Percentiles rank a stretch among this genome's conserved stretches.
phyloP scores from a whole-genome alignment of 2,797 vertebrate species.

The Lycodopsis pacificus region DNA sequence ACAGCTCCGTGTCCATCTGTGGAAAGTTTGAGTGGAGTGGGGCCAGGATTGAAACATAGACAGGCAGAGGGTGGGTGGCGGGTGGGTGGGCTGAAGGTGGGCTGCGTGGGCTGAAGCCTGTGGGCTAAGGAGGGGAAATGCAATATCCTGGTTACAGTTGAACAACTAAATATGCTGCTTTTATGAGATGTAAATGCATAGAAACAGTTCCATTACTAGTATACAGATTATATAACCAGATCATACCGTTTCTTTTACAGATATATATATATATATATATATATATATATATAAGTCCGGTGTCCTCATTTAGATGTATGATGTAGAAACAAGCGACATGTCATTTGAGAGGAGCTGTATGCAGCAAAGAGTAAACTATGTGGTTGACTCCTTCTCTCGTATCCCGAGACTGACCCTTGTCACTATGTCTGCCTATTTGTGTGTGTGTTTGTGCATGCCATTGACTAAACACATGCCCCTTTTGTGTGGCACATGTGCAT shows the following conservation, averaged over 20 bases:
- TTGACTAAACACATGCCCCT: slow-evolving; percentile 68
- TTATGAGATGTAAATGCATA: slow-evolving; percentile 40
- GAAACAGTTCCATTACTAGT: slow-evolving; percentile 8
- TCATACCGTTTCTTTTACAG: slow-evolving; percentile 27
- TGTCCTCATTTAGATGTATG: slow-evolving; percentile 29
- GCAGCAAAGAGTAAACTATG: background rate
- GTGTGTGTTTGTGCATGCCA: slow-evolving; percentile 17
- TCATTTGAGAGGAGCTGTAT: slow-evolving; percentile 17
- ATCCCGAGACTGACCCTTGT: slow-evolving; percentile 42
- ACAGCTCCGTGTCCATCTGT: slow-evolving; percentile 61
- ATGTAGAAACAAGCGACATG: slow-evolving; percentile 15
- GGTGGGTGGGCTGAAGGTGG: slow-evolving; percentile 59
- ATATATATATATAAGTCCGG: background rate
- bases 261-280: too few species aligned
- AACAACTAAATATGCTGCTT: slow-evolving; percentile 57
- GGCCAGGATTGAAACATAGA: slow-evolving; percentile 55
- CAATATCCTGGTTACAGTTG: slow-evolving; percentile 62
- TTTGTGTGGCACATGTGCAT: slow-evolving; percentile 74
- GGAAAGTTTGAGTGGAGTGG: slow-evolving; percentile 70
- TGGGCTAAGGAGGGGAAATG: slow-evolving; percentile 70
- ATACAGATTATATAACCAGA: slow-evolving; percentile 35
- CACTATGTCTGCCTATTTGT: slow-evolving; percentile 26
- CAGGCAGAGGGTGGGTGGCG: slow-evolving; percentile 57
- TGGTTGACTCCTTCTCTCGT: slow-evolving; percentile 7
- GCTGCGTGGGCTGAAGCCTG: slow-evolving; percentile 65